Percentiles rank a stretch among this genome's conserved stretches.
These are phyloP conservation scores for Leptobrachium leishanense DNA, from an alignment of 2,113 vertebrate genomes.

Conservation along the genomic window DNA sequence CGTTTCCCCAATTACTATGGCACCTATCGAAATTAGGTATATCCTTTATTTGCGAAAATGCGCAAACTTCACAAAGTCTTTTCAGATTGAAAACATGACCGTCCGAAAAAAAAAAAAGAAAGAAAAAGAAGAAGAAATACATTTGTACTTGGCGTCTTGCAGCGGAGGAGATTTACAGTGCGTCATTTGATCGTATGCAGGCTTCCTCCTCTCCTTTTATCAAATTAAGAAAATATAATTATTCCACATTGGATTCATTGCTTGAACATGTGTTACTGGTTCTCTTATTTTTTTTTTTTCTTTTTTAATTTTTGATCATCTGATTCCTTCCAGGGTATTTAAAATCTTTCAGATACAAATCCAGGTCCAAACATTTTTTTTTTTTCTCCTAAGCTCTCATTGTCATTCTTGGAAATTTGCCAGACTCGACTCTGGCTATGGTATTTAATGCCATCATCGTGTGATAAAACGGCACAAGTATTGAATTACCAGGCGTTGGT, in stretches of 20 bases:
- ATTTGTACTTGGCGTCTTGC: background rate
- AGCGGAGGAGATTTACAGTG: background rate
- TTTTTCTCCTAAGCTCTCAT: too few species aligned
- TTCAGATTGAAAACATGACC: background rate
- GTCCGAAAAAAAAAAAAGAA: background rate
- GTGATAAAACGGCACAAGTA: too few species aligned
- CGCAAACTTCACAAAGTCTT: background rate
- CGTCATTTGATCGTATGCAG: constrained; percentile 5
- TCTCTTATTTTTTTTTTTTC: background rate
- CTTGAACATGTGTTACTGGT: background rate
- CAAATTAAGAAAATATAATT: constrained; percentile 13
- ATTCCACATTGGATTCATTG: background rate
- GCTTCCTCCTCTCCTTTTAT: background rate
- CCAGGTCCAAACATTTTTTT: too few species aligned
- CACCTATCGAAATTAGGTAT: constrained; percentile 97
- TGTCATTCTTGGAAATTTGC: too few species aligned
- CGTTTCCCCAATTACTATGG: constrained; percentile 89
- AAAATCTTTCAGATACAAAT: too few species aligned
- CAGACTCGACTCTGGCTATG: too few species aligned
- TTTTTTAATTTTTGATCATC: too few species aligned
- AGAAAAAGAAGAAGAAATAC: too few species aligned
- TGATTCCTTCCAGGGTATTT: too few species aligned
- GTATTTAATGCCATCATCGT: too few species aligned
- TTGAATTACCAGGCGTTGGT: too few species aligned
- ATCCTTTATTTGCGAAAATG: constrained; percentile 76